Evolutionary conservation across 1,140 invertebrate species (phyloP), one percentile per base, ranked within the genome.

Genomic region (Tetramorium simillimum): DNA sequence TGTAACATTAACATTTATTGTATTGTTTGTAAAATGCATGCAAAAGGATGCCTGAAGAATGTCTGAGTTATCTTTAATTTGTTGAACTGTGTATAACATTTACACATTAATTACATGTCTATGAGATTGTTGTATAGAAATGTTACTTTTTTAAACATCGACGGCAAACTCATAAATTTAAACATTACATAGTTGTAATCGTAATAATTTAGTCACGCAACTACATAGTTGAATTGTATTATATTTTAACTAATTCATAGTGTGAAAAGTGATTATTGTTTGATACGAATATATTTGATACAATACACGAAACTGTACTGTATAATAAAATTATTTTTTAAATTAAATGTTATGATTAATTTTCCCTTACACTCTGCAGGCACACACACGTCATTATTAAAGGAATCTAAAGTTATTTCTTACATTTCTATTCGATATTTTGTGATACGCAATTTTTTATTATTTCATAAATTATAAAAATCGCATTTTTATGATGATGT

Each of bases 311-410:
- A 37, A 56, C 56, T 56, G 33, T 40, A 3, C 12, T 49, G 14
- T 77, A 33, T 4, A 77, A 63, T 77, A 77, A 77, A 63, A 49
- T 46, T 46, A 21, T 49, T 78, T 65, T 78, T 46, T 6, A 33
- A 33, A 28, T 46, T 6, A 33, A 33, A 28, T 12, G n/a, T 24
- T 10, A 33, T 62, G 9, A 28, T 76, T 33, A 46, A 78, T 33
- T 33, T 78, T 33, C n/a, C 12, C 18, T 10, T 5, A 33, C 24
- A 72, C 2, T 28, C 46, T 49, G 24, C 7, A 53, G 2, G 2
- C 4, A 33, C 4, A 33, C 3, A 33, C 33, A 33, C 3, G 33
- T 3, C 3, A 12, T 28, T 24, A 24, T 14, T 14, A 12, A 46
- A 14, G 0, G 12, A 10, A 43, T 43, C 4, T n/a, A 5, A n/a